These are phyloP conservation scores for Microcebus murinus DNA, from an alignment of 2,113 vertebrate species.

Conservation along the genomic window DNA sequence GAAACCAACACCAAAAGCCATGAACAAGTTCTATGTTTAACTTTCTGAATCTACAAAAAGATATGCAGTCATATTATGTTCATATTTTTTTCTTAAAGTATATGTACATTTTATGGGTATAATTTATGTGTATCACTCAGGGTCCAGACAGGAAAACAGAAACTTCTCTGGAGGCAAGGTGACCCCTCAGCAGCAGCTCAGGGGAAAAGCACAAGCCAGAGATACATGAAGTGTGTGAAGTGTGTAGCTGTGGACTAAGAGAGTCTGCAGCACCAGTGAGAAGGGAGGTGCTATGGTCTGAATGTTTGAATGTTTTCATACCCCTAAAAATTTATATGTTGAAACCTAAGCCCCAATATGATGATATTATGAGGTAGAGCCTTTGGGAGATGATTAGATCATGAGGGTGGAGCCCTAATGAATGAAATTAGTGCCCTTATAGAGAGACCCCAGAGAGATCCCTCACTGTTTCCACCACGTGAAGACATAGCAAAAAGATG, in stretches of 20 bases:
- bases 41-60: neutral
- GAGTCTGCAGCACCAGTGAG: neutral
- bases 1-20: conserved; percentile 12
- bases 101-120: neutral
- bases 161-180: neutral
- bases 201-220: neutral
- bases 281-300: neutral
- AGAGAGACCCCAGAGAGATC: neutral
- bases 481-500: neutral
- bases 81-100: neutral
- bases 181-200: neutral
- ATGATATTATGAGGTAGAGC: neutral
- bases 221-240: neutral
- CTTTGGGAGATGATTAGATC: neutral
- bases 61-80: neutral
- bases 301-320: neutral
- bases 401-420: neutral
- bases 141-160: conserved; percentile 41
- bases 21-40: conserved; percentile 24
- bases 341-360: neutral
- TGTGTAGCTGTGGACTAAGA: neutral
- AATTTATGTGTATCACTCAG: neutral
- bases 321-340: neutral
- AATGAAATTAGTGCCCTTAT: neutral
- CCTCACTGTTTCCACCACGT: neutral